Evolutionary conservation across 1,140 invertebrate genomes (phyloP).

Genomic region (Lepidurus apus): DNA sequence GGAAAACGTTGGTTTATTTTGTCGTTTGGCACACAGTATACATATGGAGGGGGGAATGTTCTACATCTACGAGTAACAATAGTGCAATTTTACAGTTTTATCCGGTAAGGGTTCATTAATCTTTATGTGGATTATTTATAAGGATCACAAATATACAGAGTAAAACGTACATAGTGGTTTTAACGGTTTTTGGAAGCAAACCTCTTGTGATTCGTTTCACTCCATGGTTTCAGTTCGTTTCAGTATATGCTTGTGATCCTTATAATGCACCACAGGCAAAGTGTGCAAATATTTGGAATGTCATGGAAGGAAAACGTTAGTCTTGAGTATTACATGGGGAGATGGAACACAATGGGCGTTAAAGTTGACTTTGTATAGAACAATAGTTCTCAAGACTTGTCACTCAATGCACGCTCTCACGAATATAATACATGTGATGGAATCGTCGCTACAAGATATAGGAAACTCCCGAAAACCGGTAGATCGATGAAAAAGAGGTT

Average conservation of each 20-base stretch:
- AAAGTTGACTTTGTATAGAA: background rate
- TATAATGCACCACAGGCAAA: background rate
- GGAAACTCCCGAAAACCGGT: background rate
- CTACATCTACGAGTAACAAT: background rate
- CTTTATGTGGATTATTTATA: background rate
- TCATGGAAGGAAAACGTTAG: background rate
- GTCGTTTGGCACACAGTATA: conserved; percentile 8
- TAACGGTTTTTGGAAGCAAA: too few species aligned
- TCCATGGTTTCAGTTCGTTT: too few species aligned
- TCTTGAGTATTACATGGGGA: background rate
- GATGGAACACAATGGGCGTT: background rate
- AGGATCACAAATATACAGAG: background rate
- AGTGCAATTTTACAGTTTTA: background rate
- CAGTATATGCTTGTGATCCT: background rate
- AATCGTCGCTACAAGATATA: background rate
- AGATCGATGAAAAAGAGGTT: background rate
- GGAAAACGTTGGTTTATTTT: conserved; percentile 5
- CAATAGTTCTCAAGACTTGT: background rate
- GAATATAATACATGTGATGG: background rate
- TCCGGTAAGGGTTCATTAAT: background rate
- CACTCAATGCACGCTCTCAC: background rate
- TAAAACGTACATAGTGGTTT: background rate
- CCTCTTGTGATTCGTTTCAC: too few species aligned
- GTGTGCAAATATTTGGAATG: background rate
- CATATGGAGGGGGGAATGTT: background rate